Evolutionary conservation across 2,797 vertebrate genomes (phyloP).

Genomic region (Coluber constrictor): DNA sequence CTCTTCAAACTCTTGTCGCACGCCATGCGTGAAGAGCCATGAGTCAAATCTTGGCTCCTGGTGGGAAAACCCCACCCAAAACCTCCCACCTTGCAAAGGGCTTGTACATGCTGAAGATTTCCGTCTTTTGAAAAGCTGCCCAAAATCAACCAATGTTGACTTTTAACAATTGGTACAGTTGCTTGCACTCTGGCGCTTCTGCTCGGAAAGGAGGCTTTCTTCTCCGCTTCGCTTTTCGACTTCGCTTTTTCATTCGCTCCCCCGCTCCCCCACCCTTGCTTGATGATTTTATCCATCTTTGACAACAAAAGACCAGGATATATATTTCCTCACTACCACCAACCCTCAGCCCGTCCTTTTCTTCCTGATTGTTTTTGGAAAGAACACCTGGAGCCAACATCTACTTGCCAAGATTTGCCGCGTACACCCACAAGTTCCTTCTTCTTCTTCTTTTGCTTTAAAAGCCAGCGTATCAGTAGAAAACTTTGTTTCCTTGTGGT

Average conservation of each 20-base stretch:
- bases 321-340: not conserved
- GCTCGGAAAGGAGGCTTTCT: conserved; percentile 51
- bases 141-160: conserved; percentile 70
- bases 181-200: conserved; percentile 64
- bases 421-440: conserved; percentile 72
- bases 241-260: conserved; percentile 57
- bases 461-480: conserved; percentile 60
- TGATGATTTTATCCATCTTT: conserved; percentile 75
- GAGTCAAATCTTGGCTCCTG: conserved; percentile 62
- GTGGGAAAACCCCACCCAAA: conserved; percentile 64
- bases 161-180: conserved; percentile 69
- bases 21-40: conserved; percentile 27
- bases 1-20: conserved; percentile 9
- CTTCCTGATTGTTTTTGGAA: conserved; percentile 54
- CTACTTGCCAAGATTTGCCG: conserved; percentile 68
- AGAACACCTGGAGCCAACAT: conserved; percentile 73
- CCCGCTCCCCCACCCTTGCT: conserved; percentile 45
- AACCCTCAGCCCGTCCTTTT: not conserved
- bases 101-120: conserved; percentile 64
- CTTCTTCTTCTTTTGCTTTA: not conserved
- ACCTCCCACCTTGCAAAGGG: conserved; percentile 75
- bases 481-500: conserved; percentile 54
- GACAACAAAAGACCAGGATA: conserved; percentile 61
- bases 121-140: conserved; percentile 70
- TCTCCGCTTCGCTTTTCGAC: conserved; percentile 55